Percentiles rank a stretch among this genome's conserved stretches.
phyloP scores from a whole-genome alignment of 2,113 vertebrate species.

The Noturus placidus region DNA sequence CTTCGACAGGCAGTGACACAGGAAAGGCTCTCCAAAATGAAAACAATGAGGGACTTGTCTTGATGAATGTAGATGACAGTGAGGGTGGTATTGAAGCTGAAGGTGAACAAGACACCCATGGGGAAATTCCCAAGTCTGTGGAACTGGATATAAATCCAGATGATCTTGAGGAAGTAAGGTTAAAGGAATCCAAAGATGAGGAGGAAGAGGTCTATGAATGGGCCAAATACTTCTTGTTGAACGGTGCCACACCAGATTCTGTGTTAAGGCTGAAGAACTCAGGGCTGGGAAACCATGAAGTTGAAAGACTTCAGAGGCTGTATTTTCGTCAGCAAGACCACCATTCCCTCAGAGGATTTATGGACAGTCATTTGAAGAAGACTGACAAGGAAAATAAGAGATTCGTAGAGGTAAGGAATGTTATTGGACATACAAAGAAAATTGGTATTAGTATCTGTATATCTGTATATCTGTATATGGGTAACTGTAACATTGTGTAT shows the following conservation, averaged over 20 bases:
- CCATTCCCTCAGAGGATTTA: constrained; percentile 66
- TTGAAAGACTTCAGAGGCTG: constrained; percentile 58
- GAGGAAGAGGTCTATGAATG: constrained; percentile 63
- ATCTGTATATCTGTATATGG: not conserved
- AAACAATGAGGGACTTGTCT: not conserved
- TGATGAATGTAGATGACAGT: constrained; percentile 38
- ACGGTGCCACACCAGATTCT: constrained; percentile 73
- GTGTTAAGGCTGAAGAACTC: constrained; percentile 70
- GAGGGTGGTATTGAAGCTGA: constrained; percentile 29
- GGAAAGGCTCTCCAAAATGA: not conserved
- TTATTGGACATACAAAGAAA: not conserved
- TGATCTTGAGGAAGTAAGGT: constrained; percentile 41
- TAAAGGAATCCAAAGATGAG: constrained; percentile 50
- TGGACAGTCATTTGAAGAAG: constrained; percentile 57
- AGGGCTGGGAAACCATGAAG: constrained; percentile 63
- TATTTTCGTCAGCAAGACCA: constrained; percentile 73
- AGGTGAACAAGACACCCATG: constrained; percentile 22
- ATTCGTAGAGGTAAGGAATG: constrained; percentile 70
- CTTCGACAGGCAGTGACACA: not conserved
- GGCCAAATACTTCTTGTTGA: constrained; percentile 71
- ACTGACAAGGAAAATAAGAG: constrained; percentile 45
- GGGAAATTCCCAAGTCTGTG: not conserved
- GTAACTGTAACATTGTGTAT: not conserved
- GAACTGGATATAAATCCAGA: constrained; percentile 42
- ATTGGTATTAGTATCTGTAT: not conserved